Evolutionary conservation across 2,888 invertebrate species (phyloP).

Genomic region (Pterostichus madidus): DNA sequence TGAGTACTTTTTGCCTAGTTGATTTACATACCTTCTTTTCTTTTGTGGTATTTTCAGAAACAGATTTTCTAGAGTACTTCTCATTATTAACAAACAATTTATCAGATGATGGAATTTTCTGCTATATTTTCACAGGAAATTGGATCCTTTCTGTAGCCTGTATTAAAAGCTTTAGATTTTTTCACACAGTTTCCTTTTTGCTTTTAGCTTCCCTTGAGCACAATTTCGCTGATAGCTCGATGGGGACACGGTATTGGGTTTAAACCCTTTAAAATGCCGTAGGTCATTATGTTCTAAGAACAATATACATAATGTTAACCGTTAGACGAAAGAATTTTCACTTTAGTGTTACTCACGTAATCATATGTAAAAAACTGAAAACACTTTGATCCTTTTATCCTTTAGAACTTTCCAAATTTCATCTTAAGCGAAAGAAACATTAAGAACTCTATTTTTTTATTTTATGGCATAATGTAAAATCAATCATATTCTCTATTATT

Average conservation of each 20-base stretch:
- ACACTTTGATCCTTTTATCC: too few species aligned
- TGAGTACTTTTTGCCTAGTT: not conserved
- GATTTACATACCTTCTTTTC: not conserved
- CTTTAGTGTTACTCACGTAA: too few species aligned
- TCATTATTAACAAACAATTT: constrained; percentile 57
- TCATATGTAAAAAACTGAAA: too few species aligned
- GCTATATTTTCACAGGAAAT: constrained; percentile 53
- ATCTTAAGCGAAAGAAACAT: too few species aligned
- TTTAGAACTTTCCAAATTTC: too few species aligned
- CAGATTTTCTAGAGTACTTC: constrained; percentile 7
- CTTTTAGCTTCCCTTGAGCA: constrained; percentile 20
- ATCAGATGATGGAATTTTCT: constrained; percentile 52
- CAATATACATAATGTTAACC: not conserved
- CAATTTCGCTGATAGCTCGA: constrained; percentile 14
- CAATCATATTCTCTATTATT: too few species aligned
- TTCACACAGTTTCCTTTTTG: constrained; percentile 48
- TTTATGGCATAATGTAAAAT: too few species aligned
- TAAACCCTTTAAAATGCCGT: constrained; percentile 24
- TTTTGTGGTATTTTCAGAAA: not conserved
- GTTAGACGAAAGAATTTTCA: not conserved
- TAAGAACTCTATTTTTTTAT: too few species aligned
- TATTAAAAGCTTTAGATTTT: constrained; percentile 58
- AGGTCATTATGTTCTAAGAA: not conserved
- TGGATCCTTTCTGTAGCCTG: constrained; percentile 37
- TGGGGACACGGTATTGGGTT: constrained; percentile 1